Percentiles rank a stretch among this genome's conserved stretches.
Conservation (phyloP, 2,888 invertebrate species). For the Dynastes tityus region DNA sequence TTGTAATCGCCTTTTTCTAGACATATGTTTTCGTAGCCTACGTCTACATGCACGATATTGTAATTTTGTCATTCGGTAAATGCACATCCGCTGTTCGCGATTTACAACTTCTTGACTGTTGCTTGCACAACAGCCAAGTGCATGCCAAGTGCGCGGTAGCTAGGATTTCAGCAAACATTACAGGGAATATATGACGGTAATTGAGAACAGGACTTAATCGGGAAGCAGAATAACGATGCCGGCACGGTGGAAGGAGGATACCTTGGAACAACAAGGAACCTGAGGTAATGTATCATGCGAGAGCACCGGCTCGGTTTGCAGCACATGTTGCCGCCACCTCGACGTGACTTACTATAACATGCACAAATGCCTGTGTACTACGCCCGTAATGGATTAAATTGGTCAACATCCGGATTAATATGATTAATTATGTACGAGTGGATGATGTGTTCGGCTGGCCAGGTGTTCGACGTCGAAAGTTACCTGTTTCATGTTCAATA, state of each 20-base stretch:
- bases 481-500: not conserved
- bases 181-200: slow-evolving; percentile 8
- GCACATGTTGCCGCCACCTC: slow-evolving; percentile 18
- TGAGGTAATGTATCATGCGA: slow-evolving; percentile 4
- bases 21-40: too few species aligned
- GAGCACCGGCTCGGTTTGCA: slow-evolving; percentile 8
- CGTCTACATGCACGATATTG: too few species aligned
- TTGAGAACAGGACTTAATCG: slow-evolving; percentile 24
- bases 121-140: not conserved
- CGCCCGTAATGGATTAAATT: slow-evolving; percentile 23
- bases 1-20: too few species aligned
- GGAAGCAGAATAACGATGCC: not conserved
- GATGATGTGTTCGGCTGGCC: not conserved
- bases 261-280: slow-evolving; percentile 13
- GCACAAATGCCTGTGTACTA: slow-evolving; percentile 1
- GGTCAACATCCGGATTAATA: slow-evolving; percentile 31
- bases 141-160: not conserved
- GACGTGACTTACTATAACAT: slow-evolving; percentile 26
- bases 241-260: not conserved
- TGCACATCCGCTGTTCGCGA: not conserved
- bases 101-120: slow-evolving; percentile 1
- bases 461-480: not conserved
- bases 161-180: slow-evolving; percentile 14
- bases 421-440: slow-evolving; percentile 22
- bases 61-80: not conserved